These are phyloP conservation scores for Phortica variegata DNA, from an alignment of 1,140 invertebrate genomes.

Conservation along the genomic window DNA sequence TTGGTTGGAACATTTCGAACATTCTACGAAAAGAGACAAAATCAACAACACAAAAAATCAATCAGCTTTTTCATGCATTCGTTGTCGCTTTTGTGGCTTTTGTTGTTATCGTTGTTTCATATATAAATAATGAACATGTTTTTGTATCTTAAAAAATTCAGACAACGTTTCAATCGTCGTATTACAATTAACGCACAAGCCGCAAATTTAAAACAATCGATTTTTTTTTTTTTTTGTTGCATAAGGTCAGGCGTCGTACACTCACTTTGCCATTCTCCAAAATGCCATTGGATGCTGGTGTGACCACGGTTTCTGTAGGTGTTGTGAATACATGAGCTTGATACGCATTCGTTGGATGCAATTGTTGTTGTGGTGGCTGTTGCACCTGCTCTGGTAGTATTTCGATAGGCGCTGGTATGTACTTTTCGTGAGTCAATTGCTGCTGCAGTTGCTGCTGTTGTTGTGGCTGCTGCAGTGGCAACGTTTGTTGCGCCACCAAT, in stretches of 20 bases:
- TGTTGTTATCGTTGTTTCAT: conserved; percentile 2
- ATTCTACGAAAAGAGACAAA: conserved; percentile 2
- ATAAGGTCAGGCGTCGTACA: not conserved
- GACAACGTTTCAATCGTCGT: not conserved
- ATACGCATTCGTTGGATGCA: conserved; percentile 26
- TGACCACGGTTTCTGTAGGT: conserved; percentile 18
- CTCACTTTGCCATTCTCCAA: conserved; percentile 52
- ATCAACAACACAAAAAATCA: conserved; percentile 24
- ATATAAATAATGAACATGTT: not conserved
- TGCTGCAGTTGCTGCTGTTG: conserved; percentile 12
- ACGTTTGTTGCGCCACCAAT: conserved; percentile 23
- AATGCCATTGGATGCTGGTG: conserved; percentile 35
- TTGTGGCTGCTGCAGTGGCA: conserved; percentile 5
- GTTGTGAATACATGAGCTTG: conserved; percentile 47
- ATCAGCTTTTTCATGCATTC: not conserved
- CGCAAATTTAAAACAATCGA: not conserved
- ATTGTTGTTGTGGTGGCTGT: conserved; percentile 17
- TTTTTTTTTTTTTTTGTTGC: not conserved
- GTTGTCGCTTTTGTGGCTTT: not conserved
- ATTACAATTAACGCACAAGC: not conserved
- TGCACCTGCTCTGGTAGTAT: conserved; percentile 36
- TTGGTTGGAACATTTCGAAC: not conserved
- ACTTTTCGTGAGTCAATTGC: conserved; percentile 29
- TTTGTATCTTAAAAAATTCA: not conserved
- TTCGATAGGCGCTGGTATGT: conserved; percentile 49